phyloP scores from a whole-genome alignment of 1,140 invertebrate genomes.

The Drusus annulatus region DNA sequence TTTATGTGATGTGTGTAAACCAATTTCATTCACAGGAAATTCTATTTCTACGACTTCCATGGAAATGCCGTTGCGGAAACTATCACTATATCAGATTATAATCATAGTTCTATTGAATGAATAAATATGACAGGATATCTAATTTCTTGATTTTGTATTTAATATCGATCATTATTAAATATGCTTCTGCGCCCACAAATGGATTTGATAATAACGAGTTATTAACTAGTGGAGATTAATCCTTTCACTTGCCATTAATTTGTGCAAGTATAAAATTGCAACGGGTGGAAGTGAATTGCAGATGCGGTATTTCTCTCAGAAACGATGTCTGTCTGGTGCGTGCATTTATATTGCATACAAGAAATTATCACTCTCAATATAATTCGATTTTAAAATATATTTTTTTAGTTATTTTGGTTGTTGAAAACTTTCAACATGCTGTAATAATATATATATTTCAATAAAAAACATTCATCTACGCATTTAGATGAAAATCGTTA shows the following conservation, averaged over 20 bases:
- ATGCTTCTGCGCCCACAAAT: neutral
- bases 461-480: too few species aligned
- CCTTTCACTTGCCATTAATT: constrained; percentile 24
- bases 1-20: too few species aligned
- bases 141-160: neutral
- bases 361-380: neutral
- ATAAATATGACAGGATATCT: neutral
- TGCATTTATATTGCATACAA: neutral
- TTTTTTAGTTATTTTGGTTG: neutral
- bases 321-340: neutral
- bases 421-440: neutral
- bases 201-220: neutral
- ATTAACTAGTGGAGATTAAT: neutral
- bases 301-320: neutral
- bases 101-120: neutral
- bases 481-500: too few species aligned
- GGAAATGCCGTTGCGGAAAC: too few species aligned
- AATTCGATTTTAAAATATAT: neutral
- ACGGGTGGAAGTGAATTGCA: neutral
- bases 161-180: neutral
- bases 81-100: neutral
- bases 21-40: too few species aligned
- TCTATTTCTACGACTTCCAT: too few species aligned
- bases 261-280: constrained; percentile 9
- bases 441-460: neutral